phyloP scores from a whole-genome alignment of 2,113 vertebrate species.

The Chamaea fasciata region DNA sequence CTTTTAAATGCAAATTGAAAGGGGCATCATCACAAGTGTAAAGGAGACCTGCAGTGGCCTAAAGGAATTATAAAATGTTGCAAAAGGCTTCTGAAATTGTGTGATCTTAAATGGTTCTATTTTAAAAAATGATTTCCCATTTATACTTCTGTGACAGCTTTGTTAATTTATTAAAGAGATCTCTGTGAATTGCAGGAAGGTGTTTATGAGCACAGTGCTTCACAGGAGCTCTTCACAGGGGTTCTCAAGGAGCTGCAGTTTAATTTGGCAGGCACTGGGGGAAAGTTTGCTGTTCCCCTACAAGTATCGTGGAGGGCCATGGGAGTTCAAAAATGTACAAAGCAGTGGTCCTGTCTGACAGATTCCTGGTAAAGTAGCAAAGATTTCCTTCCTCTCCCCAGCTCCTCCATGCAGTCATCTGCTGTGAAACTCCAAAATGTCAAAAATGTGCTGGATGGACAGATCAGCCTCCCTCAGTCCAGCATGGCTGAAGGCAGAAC shows the following conservation, averaged over 20 bases:
- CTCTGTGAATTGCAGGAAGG: conserved; percentile 20
- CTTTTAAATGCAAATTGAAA: conserved; percentile 84
- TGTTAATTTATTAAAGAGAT: conserved; percentile 62
- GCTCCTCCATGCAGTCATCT: not conserved
- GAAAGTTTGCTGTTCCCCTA: not conserved
- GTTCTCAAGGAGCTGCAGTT: not conserved
- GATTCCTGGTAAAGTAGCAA: not conserved
- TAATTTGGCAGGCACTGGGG: not conserved
- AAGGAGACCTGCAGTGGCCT: conserved; percentile 70
- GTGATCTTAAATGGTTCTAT: conserved; percentile 61
- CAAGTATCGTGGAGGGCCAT: not conserved
- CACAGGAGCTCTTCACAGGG: not conserved
- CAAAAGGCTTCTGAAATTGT: conserved; percentile 49
- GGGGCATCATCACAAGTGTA: conserved; percentile 65
- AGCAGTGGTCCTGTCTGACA: not conserved
- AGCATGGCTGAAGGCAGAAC: not conserved
- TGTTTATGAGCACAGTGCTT: not conserved
- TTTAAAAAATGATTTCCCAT: conserved; percentile 58
- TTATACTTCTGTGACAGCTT: conserved; percentile 50
- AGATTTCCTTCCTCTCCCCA: not conserved
- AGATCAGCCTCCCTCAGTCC: not conserved
- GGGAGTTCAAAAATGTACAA: not conserved
- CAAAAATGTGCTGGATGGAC: not conserved
- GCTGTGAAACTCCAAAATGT: not conserved
- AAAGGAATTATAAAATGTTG: conserved; percentile 61